Evolutionary conservation across 2,888 invertebrate species (phyloP), one percentile per base, ranked within the genome.

Genomic region (Phalera bucephala): DNA sequence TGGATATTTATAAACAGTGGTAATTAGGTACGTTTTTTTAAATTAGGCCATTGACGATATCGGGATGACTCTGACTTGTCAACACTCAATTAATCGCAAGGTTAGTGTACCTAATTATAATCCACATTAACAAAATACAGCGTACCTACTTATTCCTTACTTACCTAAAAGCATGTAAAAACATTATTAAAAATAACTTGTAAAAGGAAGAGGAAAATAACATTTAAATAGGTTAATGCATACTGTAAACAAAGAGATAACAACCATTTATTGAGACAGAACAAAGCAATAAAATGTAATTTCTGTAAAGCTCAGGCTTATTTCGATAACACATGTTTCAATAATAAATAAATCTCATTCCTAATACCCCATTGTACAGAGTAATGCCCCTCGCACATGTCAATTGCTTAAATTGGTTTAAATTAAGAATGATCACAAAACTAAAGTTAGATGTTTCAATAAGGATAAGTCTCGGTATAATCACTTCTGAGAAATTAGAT

Each of bases 351-450:
- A 20, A 12, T 26, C 27, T 23, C 25, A 42, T 36, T 31, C 34
- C 46, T 37, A 49, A 53, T 54, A 53, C 56, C 43, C 40, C 34
- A 40, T 27, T 29, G 15, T 36, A 31, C 40, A 20, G 47, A 36
- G 43, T 45, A 52, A 19, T 56, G 64, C 61, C 59, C 49, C 53
- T 38, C 32, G 39, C 31, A 55, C 53, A 54, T 59, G 69, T 79
- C 83, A 87, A 88, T 86, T 88, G 83, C 62, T 71, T 80, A 66
- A 87, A 87, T 86, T 86, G 80, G 64, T 56, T 76, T 70, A 60
- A 85, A 80, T 85, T 79, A 79, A 71, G 69, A 61, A 64, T 52
- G 62, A 52, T 63, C 67, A 67, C 53, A 62, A 63, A 63, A 49
- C 49, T 45, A 55, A 53, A 54, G 36, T 52, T 51, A 49, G 36